Evolutionary conservation across 2,113 vertebrate genomes (phyloP), one percentile per base, ranked within the genome.

Genomic region (Diadophis punctatus): DNA sequence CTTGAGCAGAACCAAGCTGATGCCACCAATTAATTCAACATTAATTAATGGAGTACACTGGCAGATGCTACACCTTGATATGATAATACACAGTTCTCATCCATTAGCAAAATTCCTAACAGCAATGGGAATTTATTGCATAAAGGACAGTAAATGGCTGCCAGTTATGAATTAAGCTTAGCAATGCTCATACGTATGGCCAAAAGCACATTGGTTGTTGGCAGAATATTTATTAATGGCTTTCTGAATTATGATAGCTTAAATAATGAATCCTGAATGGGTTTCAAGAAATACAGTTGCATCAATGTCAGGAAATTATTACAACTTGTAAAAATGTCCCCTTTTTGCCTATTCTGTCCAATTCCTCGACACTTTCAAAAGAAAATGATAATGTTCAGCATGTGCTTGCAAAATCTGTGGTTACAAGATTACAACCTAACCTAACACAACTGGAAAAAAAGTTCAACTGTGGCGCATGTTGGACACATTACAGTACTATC

Each of bases 331-430:
- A 97, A 93, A 91, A 87, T 90, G 93, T 95, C 92, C 93, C 74
- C 96, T 91, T 90, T 95, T 97, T 30, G 30, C 95, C 95, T 95
- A 97, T 93, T 95, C 94, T 95, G 96, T 96, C 96, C 92, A 97
- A 98, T 96, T 96, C 97, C 97, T 98, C 98, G 98, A 98, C 97
- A 98, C 96, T 88, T 97, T 96, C 63, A 49, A 89, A 90, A 97
- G 95, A 95, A 95, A 92, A 86, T 46, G 60, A 91, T 63, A 87
- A 91, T 91, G 98, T 95, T 97, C 95, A 89, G 94, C 97, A 94
- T 97, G 88, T 86, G 97, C 95, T 95, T 98, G 98, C 98, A 97
- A 97, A 90, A 96, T 97, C 96, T 97, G 95, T 96, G 96, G 74
- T 96, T 96, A 97, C 97, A 96, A 98, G 96, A 94, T 92, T 97